Evolutionary conservation across 2,888 invertebrate species (phyloP).

Genomic region (Limenitis camilla): DNA sequence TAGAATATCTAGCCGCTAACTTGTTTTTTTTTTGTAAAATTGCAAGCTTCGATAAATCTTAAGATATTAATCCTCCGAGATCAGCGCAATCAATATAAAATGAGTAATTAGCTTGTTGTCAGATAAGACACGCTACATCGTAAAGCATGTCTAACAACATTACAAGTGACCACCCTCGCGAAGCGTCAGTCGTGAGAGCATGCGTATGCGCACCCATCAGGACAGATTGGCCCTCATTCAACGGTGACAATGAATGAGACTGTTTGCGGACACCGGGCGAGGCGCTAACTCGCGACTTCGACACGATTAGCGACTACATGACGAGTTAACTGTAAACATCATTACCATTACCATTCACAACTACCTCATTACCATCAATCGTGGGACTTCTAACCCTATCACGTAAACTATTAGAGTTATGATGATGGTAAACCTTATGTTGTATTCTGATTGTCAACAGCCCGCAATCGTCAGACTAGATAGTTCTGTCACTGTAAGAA

Average conservation of each 20-base stretch:
- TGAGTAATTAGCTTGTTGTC: conserved; percentile 1
- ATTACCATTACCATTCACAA: conserved; percentile 54
- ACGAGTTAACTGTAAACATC: conserved; percentile 71
- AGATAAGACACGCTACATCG: background rate
- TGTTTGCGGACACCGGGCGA: conserved; percentile 71
- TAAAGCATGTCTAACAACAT: conserved; percentile 6
- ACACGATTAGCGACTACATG: conserved; percentile 60
- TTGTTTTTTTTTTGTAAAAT: too few relatives aligned
- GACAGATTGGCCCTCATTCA: conserved; percentile 50
- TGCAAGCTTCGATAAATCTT: background rate
- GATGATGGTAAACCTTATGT: conserved; percentile 11
- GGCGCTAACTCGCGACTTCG: conserved; percentile 70
- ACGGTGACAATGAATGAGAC: conserved; percentile 62
- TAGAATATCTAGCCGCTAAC: too few relatives aligned
- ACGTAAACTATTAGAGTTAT: conserved; percentile 23
- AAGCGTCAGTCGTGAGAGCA: conserved; percentile 21
- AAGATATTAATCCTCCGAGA: background rate
- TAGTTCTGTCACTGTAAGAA: conserved; percentile 57
- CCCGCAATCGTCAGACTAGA: conserved; percentile 57
- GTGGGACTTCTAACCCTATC: conserved; percentile 32
- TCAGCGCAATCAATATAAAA: conserved; percentile 1
- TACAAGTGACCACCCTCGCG: conserved; percentile 24
- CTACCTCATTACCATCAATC: conserved; percentile 15
- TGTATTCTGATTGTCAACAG: conserved; percentile 45
- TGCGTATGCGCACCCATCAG: conserved; percentile 28